phyloP scores from a whole-genome alignment of 2,888 invertebrate genomes.

The Syrphus vitripennis region DNA sequence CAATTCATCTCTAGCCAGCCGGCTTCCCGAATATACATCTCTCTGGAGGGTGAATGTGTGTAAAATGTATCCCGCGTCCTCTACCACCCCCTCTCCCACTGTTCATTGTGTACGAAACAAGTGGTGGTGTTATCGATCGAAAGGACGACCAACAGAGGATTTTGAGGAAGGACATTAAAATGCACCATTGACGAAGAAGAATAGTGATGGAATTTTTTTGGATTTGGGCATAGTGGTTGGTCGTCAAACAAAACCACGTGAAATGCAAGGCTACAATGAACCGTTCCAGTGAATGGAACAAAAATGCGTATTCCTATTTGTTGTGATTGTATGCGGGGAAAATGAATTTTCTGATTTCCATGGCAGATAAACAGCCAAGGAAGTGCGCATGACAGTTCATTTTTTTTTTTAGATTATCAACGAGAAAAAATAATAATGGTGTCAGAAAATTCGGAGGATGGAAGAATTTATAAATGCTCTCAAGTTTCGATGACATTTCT shows the following conservation, averaged over 20 bases:
- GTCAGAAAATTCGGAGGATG: neutral
- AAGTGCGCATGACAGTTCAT: constrained; percentile 50
- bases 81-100: neutral
- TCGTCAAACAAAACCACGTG: constrained; percentile 28
- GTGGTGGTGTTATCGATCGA: constrained; percentile 50
- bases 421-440: neutral
- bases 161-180: constrained; percentile 21
- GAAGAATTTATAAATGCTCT: neutral
- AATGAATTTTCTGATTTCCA: constrained; percentile 51
- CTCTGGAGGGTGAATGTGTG: neutral
- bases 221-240: neutral
- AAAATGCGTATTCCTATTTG: neutral
- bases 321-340: constrained; percentile 5
- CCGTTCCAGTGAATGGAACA: constrained; percentile 55
- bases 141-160: constrained; percentile 2
- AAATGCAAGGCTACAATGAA: constrained; percentile 1
- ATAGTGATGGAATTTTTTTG: constrained; percentile 47
- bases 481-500: neutral
- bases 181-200: constrained; percentile 54
- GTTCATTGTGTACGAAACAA: neutral
- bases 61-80: neutral
- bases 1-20: constrained; percentile 27
- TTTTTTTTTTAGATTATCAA: neutral
- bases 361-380: neutral
- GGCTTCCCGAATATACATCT: too few relatives aligned